phyloP scores from a whole-genome alignment of 35 echinoderm and acorn worm species.

The Heliocidaris erythrogramma region DNA sequence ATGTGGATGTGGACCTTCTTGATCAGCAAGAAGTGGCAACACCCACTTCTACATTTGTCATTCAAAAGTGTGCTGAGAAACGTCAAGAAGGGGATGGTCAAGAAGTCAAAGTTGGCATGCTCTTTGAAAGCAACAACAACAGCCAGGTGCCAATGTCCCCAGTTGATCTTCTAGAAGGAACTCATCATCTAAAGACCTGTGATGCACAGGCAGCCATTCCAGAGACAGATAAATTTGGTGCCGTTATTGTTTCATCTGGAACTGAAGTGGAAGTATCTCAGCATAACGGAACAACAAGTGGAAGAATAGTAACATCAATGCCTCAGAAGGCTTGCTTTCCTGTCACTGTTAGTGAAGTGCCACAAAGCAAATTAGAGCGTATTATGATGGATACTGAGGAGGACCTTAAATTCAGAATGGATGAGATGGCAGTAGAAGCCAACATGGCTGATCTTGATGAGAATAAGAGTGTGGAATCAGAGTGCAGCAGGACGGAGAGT shows the following conservation, averaged over 20 bases:
- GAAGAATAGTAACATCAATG: constrained; percentile 33
- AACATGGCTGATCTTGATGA: constrained; percentile 22
- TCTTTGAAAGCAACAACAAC: constrained; percentile 17
- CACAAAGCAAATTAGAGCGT: background rate
- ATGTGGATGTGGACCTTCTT: constrained; percentile 27
- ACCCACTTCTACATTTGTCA: constrained; percentile 26
- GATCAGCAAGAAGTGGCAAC: constrained; percentile 5
- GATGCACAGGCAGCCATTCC: constrained; percentile 6
- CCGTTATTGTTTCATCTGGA: constrained; percentile 20
- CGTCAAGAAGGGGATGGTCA: constrained; percentile 30
- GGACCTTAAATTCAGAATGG: constrained; percentile 38
- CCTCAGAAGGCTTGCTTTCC: background rate
- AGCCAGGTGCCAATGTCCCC: constrained; percentile 52
- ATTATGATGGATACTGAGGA: constrained; percentile 50
- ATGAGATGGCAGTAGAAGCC: constrained; percentile 39
- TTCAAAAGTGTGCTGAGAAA: constrained; percentile 45
- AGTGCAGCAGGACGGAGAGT: constrained; percentile 58
- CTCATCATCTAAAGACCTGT: constrained; percentile 25
- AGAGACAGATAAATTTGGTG: constrained; percentile 21
- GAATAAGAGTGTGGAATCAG: constrained; percentile 46
- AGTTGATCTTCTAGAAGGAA: constrained; percentile 68
- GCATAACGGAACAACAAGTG: constrained; percentile 16
- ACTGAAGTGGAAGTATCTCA: background rate
- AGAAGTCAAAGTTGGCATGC: constrained; percentile 12
- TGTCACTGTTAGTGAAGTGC: background rate